Percentiles rank a stretch among this genome's conserved stretches.
phyloP scores from a whole-genome alignment of 2,888 invertebrate species.

The Conchocele bisecta region DNA sequence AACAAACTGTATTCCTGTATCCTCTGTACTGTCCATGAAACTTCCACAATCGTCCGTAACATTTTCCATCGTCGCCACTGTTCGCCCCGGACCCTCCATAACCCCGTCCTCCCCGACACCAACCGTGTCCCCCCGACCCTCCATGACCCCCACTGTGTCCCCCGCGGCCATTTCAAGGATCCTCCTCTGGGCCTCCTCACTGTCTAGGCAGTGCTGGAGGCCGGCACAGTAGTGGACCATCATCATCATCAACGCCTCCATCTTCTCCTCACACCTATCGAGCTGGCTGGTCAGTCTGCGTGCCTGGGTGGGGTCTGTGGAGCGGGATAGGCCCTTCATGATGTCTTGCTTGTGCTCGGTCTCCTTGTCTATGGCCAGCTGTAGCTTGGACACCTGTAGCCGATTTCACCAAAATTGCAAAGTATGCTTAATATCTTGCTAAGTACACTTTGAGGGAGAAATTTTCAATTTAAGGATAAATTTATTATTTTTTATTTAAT shows the following conservation, averaged over 20 bases:
- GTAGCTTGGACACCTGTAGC: slow-evolving; percentile 90
- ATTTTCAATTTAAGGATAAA: too few relatives aligned
- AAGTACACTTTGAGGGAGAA: too few relatives aligned
- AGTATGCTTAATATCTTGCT: too few relatives aligned
- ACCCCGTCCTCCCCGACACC: neutral
- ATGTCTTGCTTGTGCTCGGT: slow-evolving; percentile 85
- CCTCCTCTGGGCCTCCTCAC: slow-evolving; percentile 56
- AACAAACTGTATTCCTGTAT: slow-evolving; percentile 52
- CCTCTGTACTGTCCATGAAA: slow-evolving; percentile 18
- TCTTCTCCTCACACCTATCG: slow-evolving; percentile 91
- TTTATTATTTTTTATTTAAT: too few relatives aligned
- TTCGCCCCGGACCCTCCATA: neutral
- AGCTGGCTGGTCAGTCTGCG: slow-evolving; percentile 79
- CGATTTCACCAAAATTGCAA: too few relatives aligned
- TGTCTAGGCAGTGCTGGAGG: slow-evolving; percentile 90
- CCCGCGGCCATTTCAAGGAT: neutral
- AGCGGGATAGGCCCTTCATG: slow-evolving; percentile 82
- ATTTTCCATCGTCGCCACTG: neutral
- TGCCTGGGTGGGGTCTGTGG: slow-evolving; percentile 69
- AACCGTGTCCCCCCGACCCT: neutral
- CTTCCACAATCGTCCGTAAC: slow-evolving; percentile 4
- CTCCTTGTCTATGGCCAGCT: slow-evolving; percentile 89
- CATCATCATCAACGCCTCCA: slow-evolving; percentile 94
- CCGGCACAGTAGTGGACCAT: slow-evolving; percentile 98
- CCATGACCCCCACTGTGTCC: neutral